Conservation (phyloP, 92 coral and sea anemone species). For the Umimayanthus chanpuru region DNA sequence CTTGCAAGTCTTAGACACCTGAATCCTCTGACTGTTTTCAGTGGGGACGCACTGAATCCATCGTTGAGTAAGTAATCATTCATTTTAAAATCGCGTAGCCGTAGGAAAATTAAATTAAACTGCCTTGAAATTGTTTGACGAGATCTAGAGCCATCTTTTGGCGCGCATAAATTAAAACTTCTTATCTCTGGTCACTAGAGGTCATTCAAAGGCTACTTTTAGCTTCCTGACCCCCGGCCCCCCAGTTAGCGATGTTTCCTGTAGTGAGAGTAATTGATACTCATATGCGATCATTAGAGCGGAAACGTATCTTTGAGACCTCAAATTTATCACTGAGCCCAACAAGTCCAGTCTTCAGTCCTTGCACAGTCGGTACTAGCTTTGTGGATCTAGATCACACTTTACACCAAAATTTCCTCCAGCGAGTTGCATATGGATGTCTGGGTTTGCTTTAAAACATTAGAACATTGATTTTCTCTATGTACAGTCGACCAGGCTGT, state of each 20-base stretch:
- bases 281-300: not conserved
- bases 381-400: too few species aligned
- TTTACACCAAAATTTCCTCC: too few species aligned
- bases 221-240: not conserved
- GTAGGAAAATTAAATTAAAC: not conserved
- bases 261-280: not conserved
- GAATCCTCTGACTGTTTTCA: conserved; percentile 85
- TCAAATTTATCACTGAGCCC: too few species aligned
- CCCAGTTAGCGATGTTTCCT: too few species aligned
- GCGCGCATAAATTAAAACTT: not conserved
- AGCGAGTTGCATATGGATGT: too few species aligned
- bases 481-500: too few species aligned
- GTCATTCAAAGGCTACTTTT: not conserved
- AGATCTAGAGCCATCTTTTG: not conserved
- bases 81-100: not conserved
- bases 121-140: not conserved
- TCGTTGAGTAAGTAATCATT: conserved; percentile 85
- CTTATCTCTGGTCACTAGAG: not conserved
- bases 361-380: too few species aligned
- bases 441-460: too few species aligned
- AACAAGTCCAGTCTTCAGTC: too few species aligned
- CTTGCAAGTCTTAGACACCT: conserved; percentile 77
- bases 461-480: too few species aligned
- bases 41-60: conserved; percentile 96
- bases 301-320: not conserved